These are phyloP conservation scores for Osmerus mordax DNA, from an alignment of 2,113 vertebrate species.

Conservation along the genomic window DNA sequence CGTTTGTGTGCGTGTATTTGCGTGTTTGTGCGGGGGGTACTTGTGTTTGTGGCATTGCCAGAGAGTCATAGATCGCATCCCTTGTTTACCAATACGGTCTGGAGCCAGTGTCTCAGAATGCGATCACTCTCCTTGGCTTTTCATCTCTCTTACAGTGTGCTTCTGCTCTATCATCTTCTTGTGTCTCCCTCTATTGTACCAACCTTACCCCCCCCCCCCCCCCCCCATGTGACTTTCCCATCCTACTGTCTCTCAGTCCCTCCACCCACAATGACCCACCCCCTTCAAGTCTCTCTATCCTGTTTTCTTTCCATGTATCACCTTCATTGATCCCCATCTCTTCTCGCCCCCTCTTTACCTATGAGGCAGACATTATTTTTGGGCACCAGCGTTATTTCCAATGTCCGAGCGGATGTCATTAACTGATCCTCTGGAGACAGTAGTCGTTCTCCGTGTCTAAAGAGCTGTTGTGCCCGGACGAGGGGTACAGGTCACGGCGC, in stretches of 20 bases:
- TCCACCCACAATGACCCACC: not conserved
- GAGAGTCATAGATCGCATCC: slow-evolving; percentile 43
- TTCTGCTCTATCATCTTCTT: too few species aligned
- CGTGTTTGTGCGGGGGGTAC: not conserved
- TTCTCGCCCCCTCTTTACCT: slow-evolving; percentile 25
- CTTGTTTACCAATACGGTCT: slow-evolving; percentile 39
- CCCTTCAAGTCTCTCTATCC: slow-evolving; percentile 5
- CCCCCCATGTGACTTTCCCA: slow-evolving; percentile 4
- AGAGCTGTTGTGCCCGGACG: slow-evolving; percentile 81
- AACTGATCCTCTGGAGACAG: slow-evolving; percentile 79
- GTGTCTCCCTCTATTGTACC: too few species aligned
- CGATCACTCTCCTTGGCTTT: not conserved
- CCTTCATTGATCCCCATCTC: slow-evolving; percentile 14
- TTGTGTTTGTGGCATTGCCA: slow-evolving; percentile 25
- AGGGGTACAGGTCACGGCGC: slow-evolving; percentile 79
- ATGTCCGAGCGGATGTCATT: slow-evolving; percentile 37
- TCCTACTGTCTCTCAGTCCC: not conserved
- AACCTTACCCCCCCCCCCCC: slow-evolving; percentile 4
- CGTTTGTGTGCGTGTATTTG: slow-evolving; percentile 11
- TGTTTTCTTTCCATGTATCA: slow-evolving; percentile 18
- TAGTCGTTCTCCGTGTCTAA: slow-evolving; percentile 81
- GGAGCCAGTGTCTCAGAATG: slow-evolving; percentile 17
- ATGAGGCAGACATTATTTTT: slow-evolving; percentile 48
- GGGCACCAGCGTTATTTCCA: slow-evolving; percentile 21
- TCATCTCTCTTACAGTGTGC: too few species aligned